Evolutionary conservation across 1,140 invertebrate genomes (phyloP).

Genomic region (Drosophila guanche): DNA sequence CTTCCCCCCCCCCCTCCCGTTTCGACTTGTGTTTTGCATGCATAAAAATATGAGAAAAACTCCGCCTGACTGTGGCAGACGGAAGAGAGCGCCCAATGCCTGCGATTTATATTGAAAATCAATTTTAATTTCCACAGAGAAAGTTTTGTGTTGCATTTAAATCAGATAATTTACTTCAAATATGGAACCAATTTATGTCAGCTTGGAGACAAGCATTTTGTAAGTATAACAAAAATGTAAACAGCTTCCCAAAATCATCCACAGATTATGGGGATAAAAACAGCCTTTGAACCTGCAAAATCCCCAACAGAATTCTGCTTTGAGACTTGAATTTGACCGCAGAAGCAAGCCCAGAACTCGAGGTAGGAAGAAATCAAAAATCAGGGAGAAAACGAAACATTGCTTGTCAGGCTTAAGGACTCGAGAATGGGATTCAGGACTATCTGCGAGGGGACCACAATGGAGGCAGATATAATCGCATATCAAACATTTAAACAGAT

Average conservation of each 20-base stretch:
- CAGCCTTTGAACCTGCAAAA: background rate
- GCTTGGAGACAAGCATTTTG: no score
- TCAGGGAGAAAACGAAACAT: background rate
- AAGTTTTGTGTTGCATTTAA: background rate
- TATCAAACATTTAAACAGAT: conserved; percentile 61
- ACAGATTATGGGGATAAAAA: no score
- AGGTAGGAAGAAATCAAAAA: background rate
- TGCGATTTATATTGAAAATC: conserved; percentile 1
- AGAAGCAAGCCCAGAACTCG: background rate
- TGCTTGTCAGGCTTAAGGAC: conserved; percentile 6
- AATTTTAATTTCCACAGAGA: conserved; percentile 3
- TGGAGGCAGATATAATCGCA: conserved; percentile 44
- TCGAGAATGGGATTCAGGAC: conserved; percentile 24
- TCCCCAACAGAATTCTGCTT: background rate
- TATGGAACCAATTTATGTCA: no score
- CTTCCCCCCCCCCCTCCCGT: background rate
- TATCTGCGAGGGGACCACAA: background rate
- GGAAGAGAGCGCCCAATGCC: no score
- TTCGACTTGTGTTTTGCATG: conserved; percentile 27
- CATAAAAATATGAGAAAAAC: conserved; percentile 33
- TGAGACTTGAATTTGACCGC: background rate
- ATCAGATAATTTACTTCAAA: no score
- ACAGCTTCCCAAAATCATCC: no score
- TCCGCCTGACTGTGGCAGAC: background rate
- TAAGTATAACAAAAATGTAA: no score